Base-by-base conservation (phyloP, 2,113 vertebrate species). In the Paradoxurus hermaphroditus region DNA sequence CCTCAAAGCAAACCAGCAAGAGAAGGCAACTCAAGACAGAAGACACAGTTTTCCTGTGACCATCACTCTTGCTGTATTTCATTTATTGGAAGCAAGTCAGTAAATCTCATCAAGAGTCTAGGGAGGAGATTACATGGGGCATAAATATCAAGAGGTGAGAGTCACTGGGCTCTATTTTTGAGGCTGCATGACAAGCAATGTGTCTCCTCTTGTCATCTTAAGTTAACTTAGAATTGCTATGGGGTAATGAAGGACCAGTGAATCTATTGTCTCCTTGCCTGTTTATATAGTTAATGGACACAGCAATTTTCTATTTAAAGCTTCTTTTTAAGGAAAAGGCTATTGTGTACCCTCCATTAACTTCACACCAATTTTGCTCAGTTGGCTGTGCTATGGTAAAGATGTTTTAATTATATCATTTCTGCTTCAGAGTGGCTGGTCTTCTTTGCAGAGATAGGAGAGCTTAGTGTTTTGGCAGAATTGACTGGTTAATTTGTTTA, bases 401-500 rank as follows among this genome's bases (percentile, higher is more conserved):
- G 41, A 86, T 77, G 36, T 63, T 96, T 93, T 92, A 94, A 92
- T 98, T 90, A 51, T 46, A 65, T 81, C 23, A 41, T 73, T 70
- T 73, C 19, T 90, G 41, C 63, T 83, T 98, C 36, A 46, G 16
- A 79, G 5, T 90, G 56, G 91, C 49, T 53, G 39, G 21, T 36
- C 62, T 67, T 86, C 67, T 65, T 86, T 91, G 72, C 7, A 86
- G 31, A 13, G 4, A 14, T 29, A 81, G 25, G 19, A 67, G 46
- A 46, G 79, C 51, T 93, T 73, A 62, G 41, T 36, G 59, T 83
- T 93, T 96, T 53, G 51, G 41, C 41, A 90, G 27, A 95, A 96
- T 67, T 93, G 68, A 96, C 56, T 85, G 21, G 19, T 39, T 97
- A 94, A 75, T 92, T 91, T 94, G 19, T 92, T 96, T 95, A 68